Percentiles rank a stretch among this genome's conserved stretches.
Conservation (phyloP, 2,797 vertebrate species). For the Mormyrops attenuatus region DNA sequence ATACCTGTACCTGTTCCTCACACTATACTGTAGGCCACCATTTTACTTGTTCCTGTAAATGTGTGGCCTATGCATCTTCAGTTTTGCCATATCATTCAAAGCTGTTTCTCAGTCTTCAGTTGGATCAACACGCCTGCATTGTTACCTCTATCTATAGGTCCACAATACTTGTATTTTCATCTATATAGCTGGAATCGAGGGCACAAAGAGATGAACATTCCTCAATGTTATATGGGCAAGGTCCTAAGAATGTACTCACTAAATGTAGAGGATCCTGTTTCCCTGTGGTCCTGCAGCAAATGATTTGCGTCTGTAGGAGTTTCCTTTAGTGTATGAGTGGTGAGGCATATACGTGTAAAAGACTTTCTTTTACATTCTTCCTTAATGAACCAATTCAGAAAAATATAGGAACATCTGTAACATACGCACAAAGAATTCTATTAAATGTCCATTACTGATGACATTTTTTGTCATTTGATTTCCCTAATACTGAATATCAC, state of each 20-base stretch:
- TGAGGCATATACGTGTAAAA: not conserved
- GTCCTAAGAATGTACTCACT: not conserved
- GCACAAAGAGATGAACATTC: not conserved
- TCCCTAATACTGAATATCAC: not conserved
- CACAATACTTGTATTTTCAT: not conserved
- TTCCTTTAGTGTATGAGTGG: not conserved
- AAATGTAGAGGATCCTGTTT: not conserved
- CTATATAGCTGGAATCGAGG: not conserved
- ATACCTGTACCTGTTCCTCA: not conserved
- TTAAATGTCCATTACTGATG: not conserved
- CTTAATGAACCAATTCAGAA: not conserved
- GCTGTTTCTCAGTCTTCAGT: not conserved
- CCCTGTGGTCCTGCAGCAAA: not conserved
- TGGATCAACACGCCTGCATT: not conserved
- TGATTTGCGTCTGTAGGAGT: not conserved
- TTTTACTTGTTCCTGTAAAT: not conserved
- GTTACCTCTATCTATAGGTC: not conserved
- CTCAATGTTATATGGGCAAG: not conserved
- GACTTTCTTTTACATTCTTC: not conserved
- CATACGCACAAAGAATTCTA: not conserved
- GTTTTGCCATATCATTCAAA: not conserved
- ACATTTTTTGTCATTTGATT: not conserved
- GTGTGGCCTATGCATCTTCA: not conserved
- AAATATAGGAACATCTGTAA: not conserved
- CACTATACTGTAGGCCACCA: not conserved